A percentile compares a stretch with the other conserved stretches of the same genome.
These are phyloP conservation scores for Linepithema humile DNA, from an alignment of 1,140 invertebrate genomes.

Conservation along the genomic window DNA sequence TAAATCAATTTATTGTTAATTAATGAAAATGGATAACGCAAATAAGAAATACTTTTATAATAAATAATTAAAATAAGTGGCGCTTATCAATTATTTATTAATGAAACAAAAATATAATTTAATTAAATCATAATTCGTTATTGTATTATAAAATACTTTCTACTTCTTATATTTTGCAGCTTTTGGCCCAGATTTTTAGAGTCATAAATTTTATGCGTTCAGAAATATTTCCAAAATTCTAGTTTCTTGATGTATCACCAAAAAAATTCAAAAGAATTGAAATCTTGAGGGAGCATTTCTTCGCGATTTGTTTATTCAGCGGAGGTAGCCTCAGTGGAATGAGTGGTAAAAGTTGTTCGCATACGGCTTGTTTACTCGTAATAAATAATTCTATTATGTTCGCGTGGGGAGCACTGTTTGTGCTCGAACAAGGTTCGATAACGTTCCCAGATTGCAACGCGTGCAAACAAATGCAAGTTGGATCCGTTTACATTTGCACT, in stretches of 20 bases:
- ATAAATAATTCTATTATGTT: slow-evolving; percentile 56
- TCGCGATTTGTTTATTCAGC: slow-evolving; percentile 38
- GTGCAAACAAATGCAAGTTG: slow-evolving; percentile 50
- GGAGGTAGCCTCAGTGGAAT: not conserved
- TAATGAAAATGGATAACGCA: not conserved
- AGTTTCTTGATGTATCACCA: not conserved
- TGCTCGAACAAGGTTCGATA: slow-evolving; percentile 40
- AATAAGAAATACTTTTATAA: not conserved
- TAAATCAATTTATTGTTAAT: not conserved
- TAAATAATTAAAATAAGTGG: not conserved
- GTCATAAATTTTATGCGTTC: not conserved
- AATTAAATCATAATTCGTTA: not conserved
- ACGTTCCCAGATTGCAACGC: slow-evolving; percentile 50
- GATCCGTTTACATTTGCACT: slow-evolving; percentile 45
- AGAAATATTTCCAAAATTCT: not conserved
- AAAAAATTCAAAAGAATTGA: slow-evolving; percentile 30
- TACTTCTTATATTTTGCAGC: not conserved
- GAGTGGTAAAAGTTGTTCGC: slow-evolving; percentile 48
- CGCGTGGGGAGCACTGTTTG: slow-evolving; percentile 41
- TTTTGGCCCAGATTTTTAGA: not conserved
- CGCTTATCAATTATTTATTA: not conserved
- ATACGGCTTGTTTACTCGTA: slow-evolving; percentile 49
- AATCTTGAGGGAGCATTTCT: slow-evolving; percentile 30
- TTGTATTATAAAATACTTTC: not conserved
- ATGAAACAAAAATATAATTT: not conserved